Evolutionary conservation across 1,140 invertebrate genomes (phyloP).

Genomic region (Orchestia grillus): DNA sequence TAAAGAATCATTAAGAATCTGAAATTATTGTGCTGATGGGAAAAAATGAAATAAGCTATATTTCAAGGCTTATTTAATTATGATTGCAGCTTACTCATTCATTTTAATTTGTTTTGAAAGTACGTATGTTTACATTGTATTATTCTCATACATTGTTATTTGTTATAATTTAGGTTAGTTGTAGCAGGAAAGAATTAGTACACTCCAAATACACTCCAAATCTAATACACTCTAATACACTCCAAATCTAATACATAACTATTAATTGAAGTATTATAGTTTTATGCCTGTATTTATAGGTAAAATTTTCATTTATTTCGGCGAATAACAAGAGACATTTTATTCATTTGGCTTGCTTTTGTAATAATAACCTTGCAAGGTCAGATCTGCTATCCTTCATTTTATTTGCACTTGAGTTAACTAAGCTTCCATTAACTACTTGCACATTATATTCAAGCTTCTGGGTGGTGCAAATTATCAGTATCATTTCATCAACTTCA

Average conservation of each 20-base stretch:
- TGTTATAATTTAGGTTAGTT: neutral
- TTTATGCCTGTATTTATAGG: neutral
- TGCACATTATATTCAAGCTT: neutral
- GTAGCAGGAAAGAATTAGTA: neutral
- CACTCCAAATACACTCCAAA: neutral
- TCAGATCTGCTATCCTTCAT: neutral
- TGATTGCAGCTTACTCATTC: neutral
- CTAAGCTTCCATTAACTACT: neutral
- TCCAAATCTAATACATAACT: neutral
- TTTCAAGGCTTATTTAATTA: neutral
- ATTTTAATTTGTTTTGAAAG: neutral
- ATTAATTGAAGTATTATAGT: no score
- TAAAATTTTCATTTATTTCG: neutral
- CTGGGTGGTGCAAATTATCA: neutral
- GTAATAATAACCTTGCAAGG: neutral
- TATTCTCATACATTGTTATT: neutral
- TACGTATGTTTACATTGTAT: neutral
- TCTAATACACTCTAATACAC: neutral
- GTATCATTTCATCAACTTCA: neutral
- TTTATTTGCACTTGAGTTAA: neutral
- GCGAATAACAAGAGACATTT: neutral
- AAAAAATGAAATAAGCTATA: neutral
- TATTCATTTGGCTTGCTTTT: neutral
- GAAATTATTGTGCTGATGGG: neutral
- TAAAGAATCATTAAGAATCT: neutral